Conservation (phyloP, 2,888 invertebrate species). For the Litoditis marina region DNA sequence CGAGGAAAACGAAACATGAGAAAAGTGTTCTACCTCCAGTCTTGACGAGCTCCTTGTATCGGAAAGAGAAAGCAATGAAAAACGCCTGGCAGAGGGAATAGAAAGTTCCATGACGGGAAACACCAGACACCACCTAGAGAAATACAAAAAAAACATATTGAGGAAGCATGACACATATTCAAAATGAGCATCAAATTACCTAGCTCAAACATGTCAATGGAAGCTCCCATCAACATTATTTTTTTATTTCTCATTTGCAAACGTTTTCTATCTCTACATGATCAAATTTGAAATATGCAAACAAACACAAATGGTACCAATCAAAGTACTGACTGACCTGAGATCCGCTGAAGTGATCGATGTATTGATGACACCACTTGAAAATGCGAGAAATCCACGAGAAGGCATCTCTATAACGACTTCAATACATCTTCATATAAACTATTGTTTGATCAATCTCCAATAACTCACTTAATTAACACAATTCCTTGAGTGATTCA, state of each 20-base stretch:
- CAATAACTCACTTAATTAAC: too few species aligned
- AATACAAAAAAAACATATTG: constrained; percentile 1
- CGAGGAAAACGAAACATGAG: neutral
- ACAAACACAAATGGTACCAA: too few species aligned
- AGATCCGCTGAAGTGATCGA: constrained; percentile 31
- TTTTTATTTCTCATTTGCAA: too few species aligned
- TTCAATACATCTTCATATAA: too few species aligned
- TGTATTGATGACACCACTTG: constrained; percentile 48
- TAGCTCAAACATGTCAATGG: too few species aligned
- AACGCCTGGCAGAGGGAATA: constrained; percentile 86
- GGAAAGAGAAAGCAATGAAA: constrained; percentile 86
- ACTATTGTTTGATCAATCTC: neutral
- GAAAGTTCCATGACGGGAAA: constrained; percentile 75
- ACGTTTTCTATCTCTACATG: too few species aligned
- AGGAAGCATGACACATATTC: neutral
- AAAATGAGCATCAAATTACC: neutral
- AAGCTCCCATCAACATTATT: too few species aligned
- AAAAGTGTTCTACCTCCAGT: constrained; percentile 24
- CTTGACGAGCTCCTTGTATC: constrained; percentile 78
- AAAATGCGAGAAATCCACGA: constrained; percentile 46
- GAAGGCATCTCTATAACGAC: constrained; percentile 30
- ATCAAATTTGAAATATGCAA: too few species aligned
- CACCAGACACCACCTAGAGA: constrained; percentile 24
- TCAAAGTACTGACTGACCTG: too few species aligned
- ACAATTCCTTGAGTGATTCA: neutral